These are phyloP conservation scores for Drosophila pectinifera DNA, from an alignment of 1,140 invertebrate species.

Conservation along the genomic window DNA sequence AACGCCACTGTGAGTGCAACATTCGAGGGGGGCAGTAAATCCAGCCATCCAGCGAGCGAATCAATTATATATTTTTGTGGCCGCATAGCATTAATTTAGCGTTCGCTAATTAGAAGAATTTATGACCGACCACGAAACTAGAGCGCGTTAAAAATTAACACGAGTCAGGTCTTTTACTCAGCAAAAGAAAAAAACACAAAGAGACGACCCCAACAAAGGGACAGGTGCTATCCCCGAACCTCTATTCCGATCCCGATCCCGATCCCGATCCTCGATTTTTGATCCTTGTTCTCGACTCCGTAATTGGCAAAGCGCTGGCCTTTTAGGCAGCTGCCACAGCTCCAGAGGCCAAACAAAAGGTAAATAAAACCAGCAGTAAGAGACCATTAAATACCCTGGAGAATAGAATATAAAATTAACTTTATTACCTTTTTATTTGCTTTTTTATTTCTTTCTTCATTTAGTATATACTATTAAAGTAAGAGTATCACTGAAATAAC, in stretches of 20 bases:
- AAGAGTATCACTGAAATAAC: too few species aligned
- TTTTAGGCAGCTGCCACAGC: slow-evolving; percentile 40
- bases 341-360: slow-evolving; percentile 16
- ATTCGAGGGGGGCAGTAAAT: slow-evolving; percentile 40
- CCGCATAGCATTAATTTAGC: neutral
- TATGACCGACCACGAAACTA: neutral
- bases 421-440: too few species aligned
- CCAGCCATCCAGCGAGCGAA: slow-evolving; percentile 40
- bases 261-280: slow-evolving; percentile 30
- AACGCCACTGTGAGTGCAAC: slow-evolving; percentile 51
- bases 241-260: too few species aligned
- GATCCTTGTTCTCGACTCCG: slow-evolving; percentile 37
- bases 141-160: slow-evolving; percentile 40
- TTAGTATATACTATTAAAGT: too few species aligned
- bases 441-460: too few species aligned
- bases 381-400: neutral
- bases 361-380: slow-evolving; percentile 1
- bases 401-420: neutral
- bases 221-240: slow-evolving; percentile 54
- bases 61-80: slow-evolving; percentile 41
- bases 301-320: slow-evolving; percentile 59
- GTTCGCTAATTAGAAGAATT: slow-evolving; percentile 24
- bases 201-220: slow-evolving; percentile 30
- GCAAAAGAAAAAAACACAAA: slow-evolving; percentile 4
- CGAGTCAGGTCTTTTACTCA: slow-evolving; percentile 39